These are phyloP conservation scores for Ranitomeya imitator DNA, from an alignment of 2,113 vertebrate species.

Conservation along the genomic window DNA sequence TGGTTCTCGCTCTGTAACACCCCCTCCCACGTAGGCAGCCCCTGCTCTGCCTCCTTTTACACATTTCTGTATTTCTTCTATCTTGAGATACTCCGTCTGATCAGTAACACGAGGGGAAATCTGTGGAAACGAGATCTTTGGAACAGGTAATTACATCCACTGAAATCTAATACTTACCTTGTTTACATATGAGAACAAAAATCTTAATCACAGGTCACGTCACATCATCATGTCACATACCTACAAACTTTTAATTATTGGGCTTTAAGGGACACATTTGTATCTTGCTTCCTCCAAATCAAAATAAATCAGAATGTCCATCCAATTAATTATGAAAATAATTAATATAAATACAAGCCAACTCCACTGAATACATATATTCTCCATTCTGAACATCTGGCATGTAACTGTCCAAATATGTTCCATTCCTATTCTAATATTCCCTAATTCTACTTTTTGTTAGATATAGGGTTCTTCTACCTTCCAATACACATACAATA, in stretches of 20 bases:
- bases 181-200: too few relatives aligned
- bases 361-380: too few relatives aligned
- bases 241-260: too few relatives aligned
- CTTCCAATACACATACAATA: background rate
- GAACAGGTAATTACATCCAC: background rate
- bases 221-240: too few relatives aligned
- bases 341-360: too few relatives aligned
- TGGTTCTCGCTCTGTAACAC: constrained; percentile 5
- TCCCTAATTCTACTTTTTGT: background rate
- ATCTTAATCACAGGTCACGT: too few relatives aligned
- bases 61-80: constrained; percentile 21
- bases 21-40: constrained; percentile 17
- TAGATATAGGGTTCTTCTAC: background rate
- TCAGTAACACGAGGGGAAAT: background rate
- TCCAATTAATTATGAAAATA: too few relatives aligned
- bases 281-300: too few relatives aligned
- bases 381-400: too few relatives aligned
- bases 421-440: background rate
- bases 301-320: too few relatives aligned
- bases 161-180: background rate
- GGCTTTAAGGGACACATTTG: too few relatives aligned
- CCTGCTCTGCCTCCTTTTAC: background rate
- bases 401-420: too few relatives aligned
- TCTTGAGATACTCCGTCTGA: background rate
- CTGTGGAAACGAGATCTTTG: background rate